Base-by-base conservation (phyloP, 1,140 invertebrate genomes). In the Zaprionus nigranus region DNA sequence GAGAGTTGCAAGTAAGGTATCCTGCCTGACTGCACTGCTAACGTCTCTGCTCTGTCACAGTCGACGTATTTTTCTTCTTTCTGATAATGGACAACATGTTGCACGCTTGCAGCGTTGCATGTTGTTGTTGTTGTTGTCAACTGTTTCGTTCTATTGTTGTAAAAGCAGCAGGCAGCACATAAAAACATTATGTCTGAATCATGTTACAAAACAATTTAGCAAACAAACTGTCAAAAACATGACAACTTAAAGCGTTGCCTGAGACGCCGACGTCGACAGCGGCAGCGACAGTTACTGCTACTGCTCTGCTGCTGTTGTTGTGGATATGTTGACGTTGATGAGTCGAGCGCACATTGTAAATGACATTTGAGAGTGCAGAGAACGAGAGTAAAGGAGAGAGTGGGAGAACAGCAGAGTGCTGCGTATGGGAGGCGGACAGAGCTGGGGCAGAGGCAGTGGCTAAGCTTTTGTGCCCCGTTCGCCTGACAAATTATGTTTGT, bases 191-290 rank as follows among this genome's bases (percentile, higher is more conserved):
- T 78, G 71, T 78, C 75, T 78, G 82, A 88, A 87, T 88, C 84
- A 88, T 87, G 84, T 87, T 88, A 79, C 84, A 88, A 83, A 88
- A 87, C 84, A 87, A 87, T 87, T 87, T 87, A 87, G 84, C 84
- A 90, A 81, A 90, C 81, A 88, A 88, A 90, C 81, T 88, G 85
- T 88, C 85, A 81, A 85, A 88, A 88, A 88, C 85, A 88, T 85
- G 81, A 85, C 85, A 88, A 85, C 85, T 85, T 90, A 79, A 85
- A 85, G 78, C 78, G 78, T 78, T 77, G 78, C 78, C 64, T 49
- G 61, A 79, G 75, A 88, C 69, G 71, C 38, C 26, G 22, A 61
- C 62, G 68, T 34, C 22, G 58, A 66, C 72, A 11, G 40, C 38
- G 73, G 36, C 51, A 17, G n/a, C 20, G 51, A 54, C 34, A 24